phyloP scores from a whole-genome alignment of 2,113 vertebrate species.

The Zapornia atra region DNA sequence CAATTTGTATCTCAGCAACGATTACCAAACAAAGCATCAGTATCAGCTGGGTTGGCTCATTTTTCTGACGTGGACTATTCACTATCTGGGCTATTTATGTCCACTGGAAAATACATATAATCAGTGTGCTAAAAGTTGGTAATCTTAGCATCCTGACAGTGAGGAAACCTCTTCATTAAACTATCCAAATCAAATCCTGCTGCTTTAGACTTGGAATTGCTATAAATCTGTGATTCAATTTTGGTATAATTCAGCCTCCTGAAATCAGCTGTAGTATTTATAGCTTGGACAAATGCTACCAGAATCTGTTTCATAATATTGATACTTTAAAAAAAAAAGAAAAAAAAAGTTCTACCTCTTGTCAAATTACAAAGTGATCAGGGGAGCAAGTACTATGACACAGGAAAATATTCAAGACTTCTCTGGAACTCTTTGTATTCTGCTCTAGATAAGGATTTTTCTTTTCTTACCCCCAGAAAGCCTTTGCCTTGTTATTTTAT shows the following conservation, averaged over 20 bases:
- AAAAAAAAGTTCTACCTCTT: background rate
- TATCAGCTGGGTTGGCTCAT: conserved; percentile 55
- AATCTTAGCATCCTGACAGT: conserved; percentile 9
- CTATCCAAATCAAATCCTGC: background rate
- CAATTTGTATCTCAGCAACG: conserved; percentile 59
- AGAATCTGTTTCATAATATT: background rate
- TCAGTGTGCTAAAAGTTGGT: background rate
- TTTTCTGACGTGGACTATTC: conserved; percentile 46
- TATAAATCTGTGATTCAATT: background rate
- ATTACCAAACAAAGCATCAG: conserved; percentile 49
- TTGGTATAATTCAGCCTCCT: background rate
- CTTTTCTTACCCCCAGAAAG: background rate
- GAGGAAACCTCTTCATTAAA: background rate
- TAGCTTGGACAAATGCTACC: background rate
- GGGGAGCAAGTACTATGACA: background rate
- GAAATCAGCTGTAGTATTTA: background rate
- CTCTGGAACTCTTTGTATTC: background rate
- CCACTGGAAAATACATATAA: conserved; percentile 53
- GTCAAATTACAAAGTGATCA: background rate
- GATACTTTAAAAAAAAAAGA: background rate
- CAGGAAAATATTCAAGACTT: background rate
- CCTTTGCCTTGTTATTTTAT: background rate
- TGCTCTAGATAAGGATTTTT: background rate
- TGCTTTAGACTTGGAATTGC: background rate
- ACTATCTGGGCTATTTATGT: conserved; percentile 17